Conservation (phyloP, 92 coral and sea anemone species). For the Umimayanthus kanabou region DNA sequence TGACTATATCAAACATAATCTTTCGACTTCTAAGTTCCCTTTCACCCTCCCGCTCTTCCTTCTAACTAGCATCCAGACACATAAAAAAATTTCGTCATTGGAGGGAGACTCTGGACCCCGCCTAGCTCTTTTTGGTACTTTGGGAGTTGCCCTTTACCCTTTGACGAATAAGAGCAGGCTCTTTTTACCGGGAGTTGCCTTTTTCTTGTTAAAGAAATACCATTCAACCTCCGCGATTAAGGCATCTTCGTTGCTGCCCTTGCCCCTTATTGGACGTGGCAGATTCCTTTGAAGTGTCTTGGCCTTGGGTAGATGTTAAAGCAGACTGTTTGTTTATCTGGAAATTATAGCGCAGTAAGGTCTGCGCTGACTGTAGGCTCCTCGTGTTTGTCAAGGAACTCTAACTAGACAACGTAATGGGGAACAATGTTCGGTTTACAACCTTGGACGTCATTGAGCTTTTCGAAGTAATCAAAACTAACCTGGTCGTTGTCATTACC, state of each 20-base stretch:
- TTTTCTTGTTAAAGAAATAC: slow-evolving; percentile 22
- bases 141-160: slow-evolving; percentile 35
- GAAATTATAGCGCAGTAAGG: slow-evolving; percentile 24
- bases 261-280: slow-evolving; percentile 33
- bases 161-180: neutral
- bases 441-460: slow-evolving; percentile 44
- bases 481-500: slow-evolving; percentile 52
- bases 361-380: slow-evolving; percentile 21
- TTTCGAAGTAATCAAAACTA: slow-evolving; percentile 56
- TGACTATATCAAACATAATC: slow-evolving; percentile 50
- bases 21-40: slow-evolving; percentile 59
- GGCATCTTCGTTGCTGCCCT: slow-evolving; percentile 14
- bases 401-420: slow-evolving; percentile 34
- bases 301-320: slow-evolving; percentile 30
- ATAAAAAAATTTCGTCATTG: slow-evolving; percentile 17
- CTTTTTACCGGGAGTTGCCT: slow-evolving; percentile 30
- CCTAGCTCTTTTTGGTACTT: slow-evolving; percentile 24
- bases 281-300: slow-evolving; percentile 25
- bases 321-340: slow-evolving; percentile 9
- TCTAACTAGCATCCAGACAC: slow-evolving; percentile 44
- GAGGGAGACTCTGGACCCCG: slow-evolving; percentile 17
- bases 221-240: slow-evolving; percentile 27
- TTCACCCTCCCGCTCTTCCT: slow-evolving; percentile 53
- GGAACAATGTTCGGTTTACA: slow-evolving; percentile 36
- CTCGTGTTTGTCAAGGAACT: slow-evolving; percentile 22